Evolutionary conservation across 2,113 vertebrate species (phyloP).

Genomic region (Microcebus jonahi): DNA sequence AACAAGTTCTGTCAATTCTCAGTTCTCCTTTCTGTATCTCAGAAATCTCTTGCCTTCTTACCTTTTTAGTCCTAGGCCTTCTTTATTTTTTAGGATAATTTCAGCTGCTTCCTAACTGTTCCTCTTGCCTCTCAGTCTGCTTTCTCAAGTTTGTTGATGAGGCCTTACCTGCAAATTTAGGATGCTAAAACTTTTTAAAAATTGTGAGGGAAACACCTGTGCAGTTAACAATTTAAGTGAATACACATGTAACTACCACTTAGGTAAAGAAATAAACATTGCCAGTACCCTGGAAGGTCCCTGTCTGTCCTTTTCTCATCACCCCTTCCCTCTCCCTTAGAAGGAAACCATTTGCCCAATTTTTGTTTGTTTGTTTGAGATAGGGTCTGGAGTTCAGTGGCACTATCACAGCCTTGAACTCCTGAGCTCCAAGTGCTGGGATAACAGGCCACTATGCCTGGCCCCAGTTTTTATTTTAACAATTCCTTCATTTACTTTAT

Average conservation of each 20-base stretch:
- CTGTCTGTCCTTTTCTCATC: not conserved
- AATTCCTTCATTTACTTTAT: not conserved
- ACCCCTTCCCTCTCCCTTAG: not conserved
- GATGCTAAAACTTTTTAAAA: not conserved
- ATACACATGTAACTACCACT: not conserved
- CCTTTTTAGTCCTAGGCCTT: not conserved
- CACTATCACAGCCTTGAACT: not conserved
- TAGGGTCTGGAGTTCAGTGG: not conserved
- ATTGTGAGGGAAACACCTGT: not conserved
- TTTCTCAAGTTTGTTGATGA: not conserved
- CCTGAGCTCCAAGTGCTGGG: not conserved
- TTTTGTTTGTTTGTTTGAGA: not conserved
- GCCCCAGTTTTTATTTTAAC: not conserved
- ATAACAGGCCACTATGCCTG: not conserved
- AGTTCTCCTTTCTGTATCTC: not conserved
- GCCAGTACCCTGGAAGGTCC: not conserved
- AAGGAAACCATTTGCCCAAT: not conserved
- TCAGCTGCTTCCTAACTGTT: not conserved
- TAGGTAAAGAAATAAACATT: not conserved
- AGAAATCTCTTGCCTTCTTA: not conserved
- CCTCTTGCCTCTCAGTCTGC: not conserved
- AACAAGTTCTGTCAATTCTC: not conserved
- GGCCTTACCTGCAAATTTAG: not conserved
- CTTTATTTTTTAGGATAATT: not conserved
- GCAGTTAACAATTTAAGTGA: not conserved